Evolutionary conservation across 2,113 vertebrate species (phyloP), one percentile per base, ranked within the genome.

Genomic region (Talpa occidentalis): DNA sequence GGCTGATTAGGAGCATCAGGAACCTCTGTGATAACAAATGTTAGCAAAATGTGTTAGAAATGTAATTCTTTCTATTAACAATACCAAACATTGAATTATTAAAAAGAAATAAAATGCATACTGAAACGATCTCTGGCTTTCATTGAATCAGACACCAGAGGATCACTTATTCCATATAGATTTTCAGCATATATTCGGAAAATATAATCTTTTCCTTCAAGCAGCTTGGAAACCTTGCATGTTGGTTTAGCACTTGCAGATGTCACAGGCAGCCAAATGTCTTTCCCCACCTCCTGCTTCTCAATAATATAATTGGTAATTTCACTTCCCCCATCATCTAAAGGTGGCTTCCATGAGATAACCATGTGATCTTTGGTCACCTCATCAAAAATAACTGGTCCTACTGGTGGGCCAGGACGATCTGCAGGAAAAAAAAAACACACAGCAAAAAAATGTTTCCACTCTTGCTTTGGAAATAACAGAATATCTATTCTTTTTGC

Each of bases 291-390:
- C 83, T 99, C 99, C 97, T 98, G 99, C 97, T 99, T 99, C 98
- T 99, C 99, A 97, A 99, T 98, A 89, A 99, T 98, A 90, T 99
- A 99, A 96, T 99, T 99, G 96, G 99, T 99, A 95, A 99, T 98
- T 82, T 98, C 98, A 95, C 98, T 98, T 44, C 99, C 99, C 77
- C 99, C 99, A 24, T 99, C 98, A 98, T 99, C 99, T 96, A 99
- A 97, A 93, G 99, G 99, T 95, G 99, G 99, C 90, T 99, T 99
- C 99, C 99, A 99, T 88, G 99, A 99, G 96, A 99, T 98, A 35
- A 99, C 89, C 99, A 99, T 99, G 95, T 98, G 98, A 86, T 99
- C 99, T 98, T 99, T 99, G 97, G 99, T 99, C 67, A 99, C 99
- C 97, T 99, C 99, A 28, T 99, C 98, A 98, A 99, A 99, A 96